Conservation (phyloP, 2,113 vertebrate species). For the Daphoenositta chrysoptera region DNA sequence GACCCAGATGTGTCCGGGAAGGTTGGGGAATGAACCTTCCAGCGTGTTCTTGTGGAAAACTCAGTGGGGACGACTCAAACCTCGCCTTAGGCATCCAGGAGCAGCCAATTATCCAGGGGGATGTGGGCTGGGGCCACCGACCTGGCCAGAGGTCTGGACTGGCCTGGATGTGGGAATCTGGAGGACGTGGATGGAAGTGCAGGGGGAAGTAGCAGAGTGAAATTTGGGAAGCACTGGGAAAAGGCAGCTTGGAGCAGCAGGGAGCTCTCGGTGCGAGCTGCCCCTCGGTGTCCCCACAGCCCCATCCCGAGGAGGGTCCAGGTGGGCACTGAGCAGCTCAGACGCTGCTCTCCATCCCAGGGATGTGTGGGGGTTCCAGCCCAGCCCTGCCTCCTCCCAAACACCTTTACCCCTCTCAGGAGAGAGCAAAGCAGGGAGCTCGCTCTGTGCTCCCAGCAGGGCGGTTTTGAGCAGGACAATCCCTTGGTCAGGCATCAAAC, state of each 20-base stretch:
- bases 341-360: not conserved
- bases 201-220: not conserved
- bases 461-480: not conserved
- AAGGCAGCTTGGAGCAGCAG: not conserved
- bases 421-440: not conserved
- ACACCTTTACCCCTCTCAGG: not conserved
- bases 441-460: rapidly evolving
- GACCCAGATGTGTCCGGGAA: not conserved
- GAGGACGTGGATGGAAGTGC: not conserved
- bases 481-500: constrained; percentile 33
- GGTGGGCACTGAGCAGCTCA: not conserved
- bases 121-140: not conserved
- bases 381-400: not conserved
- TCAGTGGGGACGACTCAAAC: not conserved
- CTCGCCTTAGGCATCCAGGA: not conserved
- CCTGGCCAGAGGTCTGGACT: not conserved
- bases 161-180: not conserved
- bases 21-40: not conserved
- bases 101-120: not conserved
- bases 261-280: rapidly evolving
- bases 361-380: not conserved
- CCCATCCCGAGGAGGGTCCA: not conserved
- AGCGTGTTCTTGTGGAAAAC: not conserved
- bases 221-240: not conserved
- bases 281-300: not conserved